Base-by-base conservation (phyloP, 64 coral and sea anemone genomes). In the Pocillopora damicornis region DNA sequence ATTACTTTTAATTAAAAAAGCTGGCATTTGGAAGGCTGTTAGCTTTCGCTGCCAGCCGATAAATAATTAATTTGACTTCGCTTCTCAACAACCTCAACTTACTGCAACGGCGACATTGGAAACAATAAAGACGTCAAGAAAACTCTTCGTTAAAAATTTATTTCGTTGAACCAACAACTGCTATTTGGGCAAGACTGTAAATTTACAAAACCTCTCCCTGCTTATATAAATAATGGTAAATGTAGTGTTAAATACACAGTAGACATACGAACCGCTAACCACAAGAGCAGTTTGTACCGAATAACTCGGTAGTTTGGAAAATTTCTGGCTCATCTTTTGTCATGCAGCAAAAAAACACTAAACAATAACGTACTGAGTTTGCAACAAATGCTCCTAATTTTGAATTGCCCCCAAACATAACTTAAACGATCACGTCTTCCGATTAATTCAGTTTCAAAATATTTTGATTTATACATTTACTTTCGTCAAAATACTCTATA, bases 161-260 rank as follows among this genome's bases (percentile, higher is more conserved):
- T 97, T 97, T 93, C 88, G 82, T 90, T 93, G 90, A 96, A 90
- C 90, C 93, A 97, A 93, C 94, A 95, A 92, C 88, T 85, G 67
- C 82, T 88, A 89, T 87, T 92, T 97, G 79, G 91, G 82, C 88
- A 90, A 92, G 94, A 97, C 88, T 93, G 94, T 93, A 97, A 92
- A 93, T 97, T 97, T 97, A 97, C 94, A 97, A 92, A 97, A 97
- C 91, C 89, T 87, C 74, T 97, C 88, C 88, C 91, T 92, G 89
- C 89, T 93, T 90, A 83, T 93, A 97, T 97, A 97, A 97, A 97
- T 97, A 97, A 96, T 89, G 74, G 88, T 92, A 92, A 95, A 80
- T 76, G 73, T 59, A 89, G 91, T 88, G 94, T 90, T 97, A 97
- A 97, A 97, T 97, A 97, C 94, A 88, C 79, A 87, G 83, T 82